Conservation (phyloP, 2,888 invertebrate genomes). For the Morpho achilles region DNA sequence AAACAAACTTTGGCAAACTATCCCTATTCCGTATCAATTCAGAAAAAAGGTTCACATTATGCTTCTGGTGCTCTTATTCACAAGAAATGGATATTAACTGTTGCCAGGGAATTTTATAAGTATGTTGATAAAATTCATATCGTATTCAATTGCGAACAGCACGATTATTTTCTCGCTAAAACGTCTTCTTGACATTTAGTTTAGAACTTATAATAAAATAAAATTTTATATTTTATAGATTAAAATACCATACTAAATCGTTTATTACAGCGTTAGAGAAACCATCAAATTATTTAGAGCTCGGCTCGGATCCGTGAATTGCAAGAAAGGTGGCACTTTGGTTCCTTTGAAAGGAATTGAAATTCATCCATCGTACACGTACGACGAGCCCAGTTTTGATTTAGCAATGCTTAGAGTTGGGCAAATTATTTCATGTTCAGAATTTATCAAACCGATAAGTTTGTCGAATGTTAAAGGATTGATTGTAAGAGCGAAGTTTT, state of each 20-base stretch:
- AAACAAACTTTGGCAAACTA: conserved; percentile 32
- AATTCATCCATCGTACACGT: conserved; percentile 49
- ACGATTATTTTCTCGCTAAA: too few species aligned
- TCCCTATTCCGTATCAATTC: conserved; percentile 59
- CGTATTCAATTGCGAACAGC: too few species aligned
- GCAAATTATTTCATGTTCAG: conserved; percentile 31
- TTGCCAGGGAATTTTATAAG: conserved; percentile 60
- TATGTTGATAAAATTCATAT: conserved; percentile 32
- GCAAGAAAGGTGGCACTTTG: conserved; percentile 52
- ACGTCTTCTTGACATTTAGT: too few species aligned
- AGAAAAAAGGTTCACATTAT: conserved; percentile 57
- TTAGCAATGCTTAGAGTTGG: conserved; percentile 49
- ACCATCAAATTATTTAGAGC: conserved; percentile 53
- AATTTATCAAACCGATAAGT: conserved; percentile 43
- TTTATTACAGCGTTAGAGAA: conserved; percentile 48
- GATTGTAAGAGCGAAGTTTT: conserved; percentile 50
- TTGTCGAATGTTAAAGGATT: conserved; percentile 41
- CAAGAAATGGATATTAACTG: conserved; percentile 54
- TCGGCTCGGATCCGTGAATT: conserved; percentile 56
- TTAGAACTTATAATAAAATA: too few species aligned
- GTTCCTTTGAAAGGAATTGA: conserved; percentile 45
- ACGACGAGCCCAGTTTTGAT: conserved; percentile 44
- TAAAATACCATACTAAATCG: background rate
- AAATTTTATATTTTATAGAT: background rate
- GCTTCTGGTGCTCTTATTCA: conserved; percentile 56